Conservation (phyloP, 1,140 invertebrate genomes). For the Papilio polyxenes region DNA sequence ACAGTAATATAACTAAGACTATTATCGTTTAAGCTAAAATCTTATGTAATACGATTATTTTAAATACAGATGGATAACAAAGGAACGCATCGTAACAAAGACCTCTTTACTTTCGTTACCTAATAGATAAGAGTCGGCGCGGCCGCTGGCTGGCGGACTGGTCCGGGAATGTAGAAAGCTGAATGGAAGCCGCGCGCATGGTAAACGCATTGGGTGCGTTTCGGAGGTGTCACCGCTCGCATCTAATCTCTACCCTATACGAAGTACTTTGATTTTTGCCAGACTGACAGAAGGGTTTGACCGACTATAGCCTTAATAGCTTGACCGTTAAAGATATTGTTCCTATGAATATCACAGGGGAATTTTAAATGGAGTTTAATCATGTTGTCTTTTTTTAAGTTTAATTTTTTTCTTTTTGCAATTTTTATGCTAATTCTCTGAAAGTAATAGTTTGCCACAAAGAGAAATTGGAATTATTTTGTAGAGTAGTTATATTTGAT, state of each 20-base stretch:
- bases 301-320: no score
- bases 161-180: conserved; percentile 51
- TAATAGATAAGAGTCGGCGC: conserved; percentile 13
- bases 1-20: neutral
- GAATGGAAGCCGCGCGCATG: conserved; percentile 41
- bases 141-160: conserved; percentile 32
- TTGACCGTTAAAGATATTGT: no score
- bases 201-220: conserved; percentile 40
- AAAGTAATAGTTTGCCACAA: neutral
- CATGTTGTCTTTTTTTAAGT: no score
- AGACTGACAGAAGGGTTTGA: no score
- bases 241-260: neutral
- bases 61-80: neutral
- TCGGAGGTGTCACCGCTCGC: neutral
- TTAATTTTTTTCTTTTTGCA: no score
- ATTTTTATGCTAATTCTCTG: neutral
- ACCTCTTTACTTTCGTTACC: conserved; percentile 33
- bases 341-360: no score
- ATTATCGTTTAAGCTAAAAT: neutral
- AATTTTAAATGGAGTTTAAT: no score
- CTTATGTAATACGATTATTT: neutral
- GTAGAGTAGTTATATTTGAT: neutral
- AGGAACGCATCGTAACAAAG: neutral
- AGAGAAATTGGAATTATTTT: neutral
- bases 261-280: neutral